phyloP scores from a whole-genome alignment of 92 coral and sea anemone species.

The Heteractis magnifica region DNA sequence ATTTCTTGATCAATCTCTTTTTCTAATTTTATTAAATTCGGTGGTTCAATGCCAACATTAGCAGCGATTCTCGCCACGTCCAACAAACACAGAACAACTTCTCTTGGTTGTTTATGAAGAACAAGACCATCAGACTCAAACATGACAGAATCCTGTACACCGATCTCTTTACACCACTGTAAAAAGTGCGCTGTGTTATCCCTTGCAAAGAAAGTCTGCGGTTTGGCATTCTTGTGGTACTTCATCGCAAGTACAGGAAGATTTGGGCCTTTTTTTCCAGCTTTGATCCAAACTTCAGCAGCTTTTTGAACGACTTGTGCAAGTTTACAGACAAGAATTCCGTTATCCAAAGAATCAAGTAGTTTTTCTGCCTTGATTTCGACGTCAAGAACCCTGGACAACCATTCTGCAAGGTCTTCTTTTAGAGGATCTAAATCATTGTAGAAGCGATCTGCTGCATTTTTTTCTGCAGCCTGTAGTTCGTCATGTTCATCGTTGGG shows the following conservation, averaged over 20 bases:
- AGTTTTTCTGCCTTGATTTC: conserved; percentile 82
- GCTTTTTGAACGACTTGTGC: conserved; percentile 90
- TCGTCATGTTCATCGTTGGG: conserved; percentile 23
- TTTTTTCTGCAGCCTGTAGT: conserved; percentile 19
- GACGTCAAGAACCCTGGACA: conserved; percentile 72
- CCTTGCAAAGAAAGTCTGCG: conserved; percentile 94
- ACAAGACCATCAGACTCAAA: conserved; percentile 97
- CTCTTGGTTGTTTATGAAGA: conserved; percentile 90
- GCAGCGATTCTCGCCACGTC: conserved; percentile 94
- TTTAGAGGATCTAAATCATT: conserved; percentile 78
- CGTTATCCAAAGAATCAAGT: conserved; percentile 85
- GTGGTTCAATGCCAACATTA: conserved; percentile 89
- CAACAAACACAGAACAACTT: conserved; percentile 82
- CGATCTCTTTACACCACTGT: conserved; percentile 91
- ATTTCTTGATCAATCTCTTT: conserved; percentile 95
- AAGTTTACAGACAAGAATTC: conserved; percentile 83
- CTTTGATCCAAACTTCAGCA: conserved; percentile 60
- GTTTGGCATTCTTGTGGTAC: conserved; percentile 86
- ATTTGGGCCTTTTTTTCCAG: conserved; percentile 46
- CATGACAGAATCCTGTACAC: conserved; percentile 85
- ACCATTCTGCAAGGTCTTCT: conserved; percentile 95
- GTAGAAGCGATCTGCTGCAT: conserved; percentile 68
- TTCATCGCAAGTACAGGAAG: conserved; percentile 68
- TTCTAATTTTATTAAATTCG: conserved; percentile 82
- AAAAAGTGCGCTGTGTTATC: conserved; percentile 92